Conservation (phyloP, 1,140 invertebrate genomes). For the Steinernema khuongi region DNA sequence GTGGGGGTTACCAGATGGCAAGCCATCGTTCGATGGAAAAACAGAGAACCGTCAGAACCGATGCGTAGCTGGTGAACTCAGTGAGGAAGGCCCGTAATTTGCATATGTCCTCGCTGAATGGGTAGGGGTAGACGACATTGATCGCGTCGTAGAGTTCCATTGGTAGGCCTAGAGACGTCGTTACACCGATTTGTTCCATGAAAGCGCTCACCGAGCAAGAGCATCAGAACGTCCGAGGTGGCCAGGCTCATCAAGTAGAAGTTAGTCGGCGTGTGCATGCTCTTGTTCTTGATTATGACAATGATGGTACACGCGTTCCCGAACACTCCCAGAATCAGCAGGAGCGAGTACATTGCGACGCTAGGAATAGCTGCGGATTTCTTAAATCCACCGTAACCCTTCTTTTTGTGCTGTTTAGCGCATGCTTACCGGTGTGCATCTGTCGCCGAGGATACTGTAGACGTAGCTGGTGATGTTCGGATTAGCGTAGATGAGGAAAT, state of each 20-base stretch:
- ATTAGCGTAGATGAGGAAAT: neutral
- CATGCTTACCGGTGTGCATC: neutral
- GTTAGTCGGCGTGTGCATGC: conserved; percentile 83
- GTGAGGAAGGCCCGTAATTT: conserved; percentile 56
- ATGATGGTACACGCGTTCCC: conserved; percentile 87
- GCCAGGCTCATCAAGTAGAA: conserved; percentile 87
- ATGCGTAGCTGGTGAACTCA: conserved; percentile 67
- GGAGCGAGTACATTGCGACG: neutral
- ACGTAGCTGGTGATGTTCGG: neutral
- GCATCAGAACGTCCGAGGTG: conserved; percentile 79
- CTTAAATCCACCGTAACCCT: neutral
- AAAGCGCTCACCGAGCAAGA: conserved; percentile 63
- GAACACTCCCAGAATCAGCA: conserved; percentile 57
- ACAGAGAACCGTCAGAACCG: conserved; percentile 81
- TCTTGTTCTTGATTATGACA: conserved; percentile 81
- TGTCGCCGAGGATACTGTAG: neutral
- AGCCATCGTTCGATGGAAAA: conserved; percentile 83
- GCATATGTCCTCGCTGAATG: conserved; percentile 49
- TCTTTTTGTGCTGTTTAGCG: neutral
- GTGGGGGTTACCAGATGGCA: conserved; percentile 49
- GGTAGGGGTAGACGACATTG: conserved; percentile 48
- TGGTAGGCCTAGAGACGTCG: conserved; percentile 45
- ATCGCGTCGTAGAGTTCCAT: conserved; percentile 54
- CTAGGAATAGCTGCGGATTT: neutral
- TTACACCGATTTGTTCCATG: neutral